phyloP scores from a whole-genome alignment of 2,888 invertebrate genomes.

The Phaedon cochleariae region DNA sequence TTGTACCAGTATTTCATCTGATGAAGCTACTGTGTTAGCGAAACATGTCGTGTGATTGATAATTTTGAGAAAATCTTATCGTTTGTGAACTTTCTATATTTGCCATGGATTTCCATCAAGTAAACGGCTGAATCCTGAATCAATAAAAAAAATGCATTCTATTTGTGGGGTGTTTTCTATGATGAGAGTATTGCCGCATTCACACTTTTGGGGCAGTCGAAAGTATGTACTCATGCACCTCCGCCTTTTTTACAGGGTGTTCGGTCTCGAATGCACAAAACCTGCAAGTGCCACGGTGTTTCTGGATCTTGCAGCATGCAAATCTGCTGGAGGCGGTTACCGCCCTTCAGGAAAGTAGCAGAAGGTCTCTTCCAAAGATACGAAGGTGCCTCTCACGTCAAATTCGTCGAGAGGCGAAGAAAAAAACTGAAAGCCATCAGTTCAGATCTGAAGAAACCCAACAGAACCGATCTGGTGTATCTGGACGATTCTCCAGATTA shows the following conservation, averaged over 20 bases:
- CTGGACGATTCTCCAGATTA: conserved; percentile 92
- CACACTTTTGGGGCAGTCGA: too few species aligned
- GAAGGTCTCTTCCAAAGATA: conserved; percentile 80
- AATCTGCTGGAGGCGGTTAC: conserved; percentile 89
- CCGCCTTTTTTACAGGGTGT: conserved; percentile 71
- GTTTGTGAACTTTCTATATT: too few species aligned
- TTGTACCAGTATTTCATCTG: too few species aligned
- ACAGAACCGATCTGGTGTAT: conserved; percentile 90
- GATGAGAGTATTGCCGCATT: too few species aligned
- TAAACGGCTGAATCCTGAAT: too few species aligned
- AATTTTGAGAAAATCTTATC: too few species aligned
- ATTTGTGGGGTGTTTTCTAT: too few species aligned
- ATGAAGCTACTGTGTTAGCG: too few species aligned
- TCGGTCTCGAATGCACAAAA: conserved; percentile 81
- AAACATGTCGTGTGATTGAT: too few species aligned
- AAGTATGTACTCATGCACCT: too few species aligned
- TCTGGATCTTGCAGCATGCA: conserved; percentile 91
- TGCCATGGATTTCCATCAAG: too few species aligned
- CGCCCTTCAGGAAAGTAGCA: conserved; percentile 79
- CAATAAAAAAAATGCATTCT: too few species aligned
- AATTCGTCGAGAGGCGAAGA: conserved; percentile 70
- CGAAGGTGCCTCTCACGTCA: conserved; percentile 88
- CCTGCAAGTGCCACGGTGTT: conserved; percentile 94
- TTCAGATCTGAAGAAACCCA: conserved; percentile 84
- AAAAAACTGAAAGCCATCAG: conserved; percentile 76